These are phyloP conservation scores for Xiphias gladius DNA, from an alignment of 2,113 vertebrate species.

Conservation along the genomic window DNA sequence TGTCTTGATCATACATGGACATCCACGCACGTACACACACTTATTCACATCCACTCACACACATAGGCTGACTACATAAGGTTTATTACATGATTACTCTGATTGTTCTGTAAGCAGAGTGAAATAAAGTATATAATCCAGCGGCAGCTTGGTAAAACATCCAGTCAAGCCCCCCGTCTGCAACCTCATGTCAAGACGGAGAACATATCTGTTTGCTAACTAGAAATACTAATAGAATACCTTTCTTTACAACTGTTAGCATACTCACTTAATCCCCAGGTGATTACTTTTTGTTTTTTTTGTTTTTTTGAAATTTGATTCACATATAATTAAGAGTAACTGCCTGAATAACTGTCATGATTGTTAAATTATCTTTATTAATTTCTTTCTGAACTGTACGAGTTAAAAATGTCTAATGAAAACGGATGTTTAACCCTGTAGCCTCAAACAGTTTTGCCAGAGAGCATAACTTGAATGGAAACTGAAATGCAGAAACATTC, in stretches of 20 bases:
- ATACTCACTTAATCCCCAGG: constrained; percentile 3
- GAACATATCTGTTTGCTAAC: constrained; percentile 31
- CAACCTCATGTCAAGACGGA: constrained; percentile 5
- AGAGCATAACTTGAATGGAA: constrained; percentile 57
- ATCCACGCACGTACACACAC: constrained; percentile 17
- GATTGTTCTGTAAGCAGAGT: constrained; percentile 71
- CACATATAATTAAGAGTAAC: constrained; percentile 19
- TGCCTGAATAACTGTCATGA: constrained; percentile 25
- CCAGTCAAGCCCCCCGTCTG: constrained; percentile 1
- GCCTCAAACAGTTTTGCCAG: constrained; percentile 29
- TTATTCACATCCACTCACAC: not conserved
- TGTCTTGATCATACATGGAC: constrained; percentile 48
- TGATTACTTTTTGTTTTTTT: constrained; percentile 4
- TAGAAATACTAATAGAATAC: constrained; percentile 13
- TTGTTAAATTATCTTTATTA: constrained; percentile 26
- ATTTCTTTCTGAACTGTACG: not conserved
- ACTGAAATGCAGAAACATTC: constrained; percentile 59
- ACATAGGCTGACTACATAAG: constrained; percentile 45
- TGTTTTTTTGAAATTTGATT: no score
- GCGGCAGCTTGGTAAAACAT: constrained; percentile 45
- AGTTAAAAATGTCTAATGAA: constrained; percentile 23
- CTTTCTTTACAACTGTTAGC: constrained; percentile 24
- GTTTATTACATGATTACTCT: constrained; percentile 63
- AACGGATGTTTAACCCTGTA: constrained; percentile 57
- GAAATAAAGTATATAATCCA: constrained; percentile 66